Evolutionary conservation across 2,113 vertebrate species (phyloP), one percentile per base, ranked within the genome.

Genomic region (Todiramphus chloris): DNA sequence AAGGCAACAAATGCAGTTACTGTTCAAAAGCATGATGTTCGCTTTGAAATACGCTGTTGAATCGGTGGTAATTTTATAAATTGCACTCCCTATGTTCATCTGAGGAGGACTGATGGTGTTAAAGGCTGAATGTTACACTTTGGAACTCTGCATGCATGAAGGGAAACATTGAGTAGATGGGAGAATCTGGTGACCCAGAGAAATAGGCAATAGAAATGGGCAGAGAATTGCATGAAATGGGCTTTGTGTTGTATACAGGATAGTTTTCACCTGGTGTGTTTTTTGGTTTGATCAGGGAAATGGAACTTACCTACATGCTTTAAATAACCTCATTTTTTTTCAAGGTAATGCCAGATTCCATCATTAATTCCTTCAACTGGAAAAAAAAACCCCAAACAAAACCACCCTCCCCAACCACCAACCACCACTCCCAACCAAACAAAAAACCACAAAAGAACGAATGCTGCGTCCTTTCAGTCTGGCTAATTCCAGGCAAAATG

Each of bases 21-120:
- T 85, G 56, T 13, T 66, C 14, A 41, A 5, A 50, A 53, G 59
- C 0, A 0, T 69, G 73, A 37, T 0, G 3, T 17, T 77, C 0
- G 0, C 56, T 84, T 78, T 66, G 55, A 78, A 78, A 92, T 56
- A 33, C 7, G 41, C 41, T 58, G 59, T 78, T 66, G 19, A 62
- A n/a, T 66, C 44, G 56, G 68, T 35, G 20, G 33, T 78, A 35
- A 44, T 58, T 62, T 43, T 28, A 5, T 16, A 25, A 69, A 21
- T 33, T n/a, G 21, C 60, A 21, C 19, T 84, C 64, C 31, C 39
- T 67, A 19, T 0, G 1, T 39, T 68, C 13, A 6, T 27, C 9
- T 68, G 82, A 59, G 69, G n/a, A 37, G 48, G 12, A 28, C 39
- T 50, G 46, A 59, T 60, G 10, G 12, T 43, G 59, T 64, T 81